phyloP scores from a whole-genome alignment of 1,140 invertebrate genomes.

The Heliconius hewitsoni region DNA sequence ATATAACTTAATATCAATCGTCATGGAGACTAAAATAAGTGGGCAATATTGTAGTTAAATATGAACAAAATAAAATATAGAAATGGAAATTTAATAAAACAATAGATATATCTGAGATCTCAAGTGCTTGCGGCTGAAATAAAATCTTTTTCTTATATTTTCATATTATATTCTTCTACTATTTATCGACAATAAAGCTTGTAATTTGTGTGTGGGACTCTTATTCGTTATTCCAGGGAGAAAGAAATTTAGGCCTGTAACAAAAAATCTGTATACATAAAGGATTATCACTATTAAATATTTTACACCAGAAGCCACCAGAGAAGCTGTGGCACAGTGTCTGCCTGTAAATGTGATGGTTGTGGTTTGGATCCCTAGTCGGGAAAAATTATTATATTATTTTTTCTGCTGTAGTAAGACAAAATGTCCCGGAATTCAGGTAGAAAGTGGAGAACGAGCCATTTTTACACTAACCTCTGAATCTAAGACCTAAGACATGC shows the following conservation, averaged over 20 bases:
- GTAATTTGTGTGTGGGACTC: not conserved
- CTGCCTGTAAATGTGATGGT: no score
- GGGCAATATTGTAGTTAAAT: not conserved
- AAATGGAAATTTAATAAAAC: not conserved
- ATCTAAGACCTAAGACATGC: no score
- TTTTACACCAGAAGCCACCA: no score
- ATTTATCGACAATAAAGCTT: constrained; percentile 2
- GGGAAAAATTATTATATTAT: no score
- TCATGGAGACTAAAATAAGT: not conserved
- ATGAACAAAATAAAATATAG: not conserved
- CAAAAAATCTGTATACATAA: not conserved
- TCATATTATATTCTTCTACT: not conserved
- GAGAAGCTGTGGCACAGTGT: no score
- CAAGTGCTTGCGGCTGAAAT: not conserved
- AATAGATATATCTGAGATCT: not conserved
- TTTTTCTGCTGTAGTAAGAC: no score
- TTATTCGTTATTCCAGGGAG: not conserved
- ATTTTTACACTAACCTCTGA: no score
- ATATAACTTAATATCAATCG: not conserved
- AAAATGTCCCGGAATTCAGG: no score
- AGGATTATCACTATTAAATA: no score
- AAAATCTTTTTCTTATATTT: constrained; percentile 6
- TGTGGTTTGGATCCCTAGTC: no score
- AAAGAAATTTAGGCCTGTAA: not conserved
- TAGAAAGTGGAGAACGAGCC: no score